A percentile compares a stretch with the other conserved stretches of the same genome.
Conservation (phyloP, 2,113 vertebrate species). For the Dipodomys stephensi region DNA sequence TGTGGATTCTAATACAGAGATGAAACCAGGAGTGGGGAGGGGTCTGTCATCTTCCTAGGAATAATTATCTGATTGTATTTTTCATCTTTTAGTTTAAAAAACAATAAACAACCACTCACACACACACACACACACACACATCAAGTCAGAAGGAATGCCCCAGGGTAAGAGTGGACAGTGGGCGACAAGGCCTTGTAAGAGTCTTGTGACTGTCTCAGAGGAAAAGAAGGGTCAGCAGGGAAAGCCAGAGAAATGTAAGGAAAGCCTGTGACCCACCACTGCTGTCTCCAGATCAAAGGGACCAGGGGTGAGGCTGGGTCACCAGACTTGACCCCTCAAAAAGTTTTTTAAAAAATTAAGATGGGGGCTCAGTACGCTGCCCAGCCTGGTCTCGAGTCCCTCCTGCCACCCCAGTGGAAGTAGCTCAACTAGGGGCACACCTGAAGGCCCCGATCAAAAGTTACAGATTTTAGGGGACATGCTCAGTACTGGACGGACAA, state of each 20-base stretch:
- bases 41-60: background rate
- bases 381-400: background rate
- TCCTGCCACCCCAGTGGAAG: background rate
- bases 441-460: background rate
- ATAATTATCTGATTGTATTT: too few species aligned
- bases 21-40: background rate
- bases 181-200: background rate
- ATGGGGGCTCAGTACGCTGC: background rate
- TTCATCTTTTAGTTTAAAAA: too few species aligned
- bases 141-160: background rate
- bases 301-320: background rate
- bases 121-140: too few species aligned
- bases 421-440: background rate
- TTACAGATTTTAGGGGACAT: background rate
- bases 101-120: too few species aligned
- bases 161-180: background rate
- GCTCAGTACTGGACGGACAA: background rate
- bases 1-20: background rate
- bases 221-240: conserved; percentile 31
- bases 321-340: background rate
- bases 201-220: background rate
- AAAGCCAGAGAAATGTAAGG: background rate
- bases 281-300: conserved; percentile 49
- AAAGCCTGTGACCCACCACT: background rate
- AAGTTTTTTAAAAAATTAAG: background rate